Base-by-base conservation (phyloP, 2,888 invertebrate genomes). In the Nymphalis polychloros region DNA sequence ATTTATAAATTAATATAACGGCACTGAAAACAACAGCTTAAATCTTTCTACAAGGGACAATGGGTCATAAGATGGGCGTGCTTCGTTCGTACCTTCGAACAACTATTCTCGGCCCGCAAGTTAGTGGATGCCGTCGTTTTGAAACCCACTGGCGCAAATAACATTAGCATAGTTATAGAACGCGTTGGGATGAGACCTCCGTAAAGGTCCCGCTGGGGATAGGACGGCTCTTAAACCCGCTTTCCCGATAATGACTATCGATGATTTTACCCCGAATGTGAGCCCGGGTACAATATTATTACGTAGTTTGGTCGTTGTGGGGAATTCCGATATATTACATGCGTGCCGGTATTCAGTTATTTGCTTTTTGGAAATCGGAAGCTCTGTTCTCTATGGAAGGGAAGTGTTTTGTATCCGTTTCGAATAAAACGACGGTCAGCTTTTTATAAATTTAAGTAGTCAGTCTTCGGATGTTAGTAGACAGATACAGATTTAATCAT, bases 131-230 rank as follows among this genome's bases (percentile, higher is more conserved):
- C 84, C 83, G 85, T 79, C 87, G 85, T 89, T 90, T 84, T 81
- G 82, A 81, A 89, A 87, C 88, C 90, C 88, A 88, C 86, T 87
- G 89, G 87, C 88, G 86, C 90, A 90, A 90, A 92, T 92, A 92
- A 90, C 90, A 92, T 92, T 92, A 92, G 91, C 92, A 92, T 92
- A 92, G 90, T 91, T 91, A 92, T 92, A 89, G 90, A 89, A 89
- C 87, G 87, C 85, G 86, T 82, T 79, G 88, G 88, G 90, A 91
- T 90, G 90, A 89, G 90, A 89, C 91, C 89, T 88, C 81, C 81
- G 87, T 87, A 91, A 91, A 86, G 89, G 90, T 89, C 89, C 90
- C 90, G 79, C 75, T 77, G 90, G 89, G 90, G 83, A 83, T 81
- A 84, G 86, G 85, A 85, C 84, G 88, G 85, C 88, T 91, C 89